A percentile compares a stretch with the other conserved stretches of the same genome.
Evolutionary conservation across 1,140 invertebrate species (phyloP).

Genomic region (Penaeus japonicus): DNA sequence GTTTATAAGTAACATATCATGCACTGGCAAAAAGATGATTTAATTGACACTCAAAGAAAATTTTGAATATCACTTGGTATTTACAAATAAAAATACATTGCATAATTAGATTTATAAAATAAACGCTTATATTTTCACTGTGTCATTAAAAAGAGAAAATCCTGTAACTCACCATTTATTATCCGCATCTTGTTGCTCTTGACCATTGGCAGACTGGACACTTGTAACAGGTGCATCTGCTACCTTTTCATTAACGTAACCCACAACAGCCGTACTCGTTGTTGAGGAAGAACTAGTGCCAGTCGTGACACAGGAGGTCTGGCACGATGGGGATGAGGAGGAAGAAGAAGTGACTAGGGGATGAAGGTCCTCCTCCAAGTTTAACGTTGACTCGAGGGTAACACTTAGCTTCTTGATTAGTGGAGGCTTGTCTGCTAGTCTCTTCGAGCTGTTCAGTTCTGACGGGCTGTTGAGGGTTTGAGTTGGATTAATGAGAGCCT

Average conservation of each 20-base stretch:
- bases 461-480: slow-evolving; percentile 77
- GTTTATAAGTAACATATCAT: too few relatives aligned
- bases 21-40: too few relatives aligned
- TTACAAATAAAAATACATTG: too few relatives aligned
- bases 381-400: slow-evolving; percentile 69
- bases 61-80: too few relatives aligned
- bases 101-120: not conserved
- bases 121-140: not conserved
- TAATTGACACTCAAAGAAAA: too few relatives aligned
- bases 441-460: slow-evolving; percentile 84
- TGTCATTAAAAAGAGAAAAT: not conserved
- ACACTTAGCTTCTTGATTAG: slow-evolving; percentile 80
- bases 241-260: slow-evolving; percentile 65
- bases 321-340: slow-evolving; percentile 67
- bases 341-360: slow-evolving; percentile 44
- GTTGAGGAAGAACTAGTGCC: slow-evolving; percentile 40
- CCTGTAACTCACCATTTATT: slow-evolving; percentile 65
- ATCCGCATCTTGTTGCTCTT: slow-evolving; percentile 69
- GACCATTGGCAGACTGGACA: slow-evolving; percentile 61
- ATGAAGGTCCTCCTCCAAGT: slow-evolving; percentile 49
- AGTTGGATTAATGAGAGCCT: not conserved
- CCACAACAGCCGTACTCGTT: slow-evolving; percentile 46
- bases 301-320: slow-evolving; percentile 62
- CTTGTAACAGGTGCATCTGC: slow-evolving; percentile 63
- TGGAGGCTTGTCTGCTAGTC: slow-evolving; percentile 80